Evolutionary conservation across 2,113 vertebrate species (phyloP).

Genomic region (Scolopax mira): DNA sequence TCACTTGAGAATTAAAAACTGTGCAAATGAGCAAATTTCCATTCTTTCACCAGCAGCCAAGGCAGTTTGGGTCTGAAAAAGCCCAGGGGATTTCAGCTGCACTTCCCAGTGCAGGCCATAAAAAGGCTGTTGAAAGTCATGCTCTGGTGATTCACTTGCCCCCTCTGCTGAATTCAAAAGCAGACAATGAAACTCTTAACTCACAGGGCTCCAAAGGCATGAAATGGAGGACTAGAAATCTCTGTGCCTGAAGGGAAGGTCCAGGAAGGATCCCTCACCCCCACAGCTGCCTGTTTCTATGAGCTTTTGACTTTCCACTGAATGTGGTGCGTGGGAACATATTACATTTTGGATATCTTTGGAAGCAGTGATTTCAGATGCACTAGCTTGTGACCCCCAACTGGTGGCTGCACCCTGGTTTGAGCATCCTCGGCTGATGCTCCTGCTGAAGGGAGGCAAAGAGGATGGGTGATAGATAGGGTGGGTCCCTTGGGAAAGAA

Average conservation of each 20-base stretch:
- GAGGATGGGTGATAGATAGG: not conserved
- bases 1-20: not conserved
- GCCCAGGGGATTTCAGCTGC: not conserved
- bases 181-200: not conserved
- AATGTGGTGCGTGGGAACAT: rapidly evolving
- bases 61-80: not conserved
- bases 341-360: not conserved
- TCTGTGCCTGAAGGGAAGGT: not conserved
- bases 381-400: not conserved
- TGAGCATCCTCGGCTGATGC: not conserved
- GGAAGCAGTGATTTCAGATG: not conserved
- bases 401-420: rapidly evolving
- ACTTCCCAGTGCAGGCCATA: not conserved
- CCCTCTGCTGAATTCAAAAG: not conserved
- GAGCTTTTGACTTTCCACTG: not conserved
- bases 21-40: rapidly evolving
- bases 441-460: not conserved
- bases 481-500: not conserved
- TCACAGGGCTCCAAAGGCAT: not conserved
- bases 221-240: not conserved
- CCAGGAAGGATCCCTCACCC: not conserved
- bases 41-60: not conserved
- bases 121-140: not conserved
- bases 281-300: rapidly evolving
- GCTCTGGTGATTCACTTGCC: not conserved